Base-by-base conservation (phyloP, 2,113 vertebrate species). In the Natator depressus region DNA sequence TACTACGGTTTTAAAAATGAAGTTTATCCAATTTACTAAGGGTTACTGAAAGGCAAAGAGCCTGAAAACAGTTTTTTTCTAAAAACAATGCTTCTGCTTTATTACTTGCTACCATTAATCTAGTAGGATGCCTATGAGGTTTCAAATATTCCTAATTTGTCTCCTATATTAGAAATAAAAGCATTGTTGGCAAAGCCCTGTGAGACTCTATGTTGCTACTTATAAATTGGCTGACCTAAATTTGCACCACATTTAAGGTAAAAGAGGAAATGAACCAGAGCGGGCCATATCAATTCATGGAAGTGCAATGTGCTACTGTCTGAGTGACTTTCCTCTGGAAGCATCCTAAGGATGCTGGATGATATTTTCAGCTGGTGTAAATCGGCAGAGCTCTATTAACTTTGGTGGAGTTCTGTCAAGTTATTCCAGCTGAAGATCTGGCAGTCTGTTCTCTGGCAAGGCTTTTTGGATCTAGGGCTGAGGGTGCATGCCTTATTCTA, bases 111-210 rank as follows among this genome's bases (percentile, higher is more conserved):
- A 54, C 42, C 81, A 91, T 91, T 95, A 91, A 95, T 96, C 95
- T 91, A n/a, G 80, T 65, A 89, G 79, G 50, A 88, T 94, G 55
- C 65, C 46, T 69, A 89, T 83, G 82, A 69, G 62, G 91, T 95
- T 95, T 96, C 91, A 96, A 88, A 49, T 82, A 8, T 91, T 96
- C 57, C 84, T 94, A 93, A 94, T 91, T 93, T 93, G 84, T 59
- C 81, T 82, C 79, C 1, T 84, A 86, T 91, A 93, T 94, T 85
- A 90, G 82, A 95, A 96, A 89, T 90, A 90, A 97, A 97, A 97
- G 88, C 78, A 27, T 78, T 90, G n/a, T 50, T 94, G 85, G 80
- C 59, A 93, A 93, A 89, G 79, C 76, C 47, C 84, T 89, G 9
- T 95, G 79, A 82, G 82, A n/a, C 38, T 27, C 49, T 92, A 78